Evolutionary conservation across 2,113 vertebrate genomes (phyloP), one percentile per base, ranked within the genome.

Genomic region (Galeopterus variegatus): DNA sequence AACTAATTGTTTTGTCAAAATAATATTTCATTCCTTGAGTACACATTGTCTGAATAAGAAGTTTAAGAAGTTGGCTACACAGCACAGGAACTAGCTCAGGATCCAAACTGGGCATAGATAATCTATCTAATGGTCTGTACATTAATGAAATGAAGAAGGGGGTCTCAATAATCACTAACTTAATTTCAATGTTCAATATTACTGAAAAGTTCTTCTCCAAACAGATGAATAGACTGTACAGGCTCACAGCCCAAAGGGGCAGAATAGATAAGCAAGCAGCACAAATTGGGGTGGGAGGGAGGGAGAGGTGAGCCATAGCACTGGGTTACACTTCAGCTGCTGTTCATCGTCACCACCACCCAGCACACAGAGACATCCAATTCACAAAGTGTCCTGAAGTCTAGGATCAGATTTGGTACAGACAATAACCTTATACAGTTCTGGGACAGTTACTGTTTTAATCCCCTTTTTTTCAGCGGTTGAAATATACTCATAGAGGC

Each of bases 1-100:
- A 77, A 80, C 73, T 93, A 58, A 72, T 69, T 83, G 31, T 64
- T 70, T 91, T 89, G 73, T 26, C 62, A 94, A 93, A 86, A 92
- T 92, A 89, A 52, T 70, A 45, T 58, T 92, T 94, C 64, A 36
- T 79, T 88, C 67, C 64, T 33, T 33, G 80, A 95, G 56, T 17
- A 86, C 36, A 41, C 7, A 8, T 4, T 79, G 67, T 65, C 76
- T 65, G n/a, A 91, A 75, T 75, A 60, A 96, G 81, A 96, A 96
- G 33, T 13, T 1, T 4, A 33, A 72, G 12, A 48, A 67, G 21
- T 65, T 48, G 64, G 28, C 28, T 10, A 28, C 0, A 10, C 0
- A 14, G 64, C 18, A 81, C 81, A 75, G 72, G 85, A 52, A 9
- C 5, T 4, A 77, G 67, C 18, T 70, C 8, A 41, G 60, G 26